Base-by-base conservation (phyloP, 2,888 invertebrate genomes). In the Falcaria lacertinaria region DNA sequence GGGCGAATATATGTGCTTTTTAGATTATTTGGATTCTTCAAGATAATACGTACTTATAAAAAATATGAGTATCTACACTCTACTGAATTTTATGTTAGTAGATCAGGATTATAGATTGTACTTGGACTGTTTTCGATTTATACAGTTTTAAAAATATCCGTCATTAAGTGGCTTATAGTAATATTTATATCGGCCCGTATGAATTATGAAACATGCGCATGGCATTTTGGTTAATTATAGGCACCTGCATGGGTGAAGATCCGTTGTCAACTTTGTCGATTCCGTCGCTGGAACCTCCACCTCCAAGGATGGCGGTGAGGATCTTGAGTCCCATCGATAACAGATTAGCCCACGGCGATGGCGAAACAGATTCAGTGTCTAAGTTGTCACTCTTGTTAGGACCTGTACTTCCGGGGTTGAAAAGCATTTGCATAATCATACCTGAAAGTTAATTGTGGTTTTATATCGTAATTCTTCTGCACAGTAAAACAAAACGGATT, bases 251-350 rank as follows among this genome's bases (percentile, higher is more conserved):
- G 47, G 96, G 96, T 14, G 94, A 94, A 52, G 94, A 94, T 68
- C 94, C 95, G 75, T 96, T 95, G 85, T 97, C 97, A 45, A 96
- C 95, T 85, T 97, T 97, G 80, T 97, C 97, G 78, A 96, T 96
- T 45, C 95, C 95, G 70, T 96, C 96, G 63, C 92, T 92, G 36
- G 92, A 92, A 28, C 92, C 93, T 28, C 93, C 94, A 47, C 95
- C 95, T 40, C 96, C 95, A 44, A 97, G 90, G 58, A 97, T 90
- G 32, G 96, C 95, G 19, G 96, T 95, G 51, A 97, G 90, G 66
- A 97, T 94, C 82, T 96, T 95, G 43, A 97, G 90, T 40, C 97
- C 97, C 75, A 97, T 94, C 5, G 96, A 93, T 40, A 97, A 89
- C 16, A 97, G 90, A 81, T 96, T 96, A 35, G 96, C 94, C 97